Conservation (phyloP, 2,888 invertebrate genomes). For the Toxonevra muliebris region DNA sequence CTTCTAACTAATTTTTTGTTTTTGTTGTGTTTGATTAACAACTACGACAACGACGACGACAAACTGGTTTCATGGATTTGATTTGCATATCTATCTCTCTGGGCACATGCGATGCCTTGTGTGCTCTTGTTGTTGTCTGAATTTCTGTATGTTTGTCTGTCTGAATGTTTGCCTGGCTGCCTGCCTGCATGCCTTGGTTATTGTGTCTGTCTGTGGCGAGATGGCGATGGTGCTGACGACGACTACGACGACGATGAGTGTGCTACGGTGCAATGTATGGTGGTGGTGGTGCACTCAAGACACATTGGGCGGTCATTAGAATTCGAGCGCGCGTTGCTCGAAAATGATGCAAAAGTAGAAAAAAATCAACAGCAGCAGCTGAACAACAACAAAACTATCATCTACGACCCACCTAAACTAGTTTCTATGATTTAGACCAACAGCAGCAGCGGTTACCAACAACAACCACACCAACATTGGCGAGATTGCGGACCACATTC, state of each 20-base stretch:
- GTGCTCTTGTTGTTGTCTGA: conserved; percentile 19
- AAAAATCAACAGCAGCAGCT: conserved; percentile 33
- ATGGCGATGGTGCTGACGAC: conserved; percentile 29
- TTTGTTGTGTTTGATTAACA: conserved; percentile 33
- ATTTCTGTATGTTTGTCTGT: not conserved
- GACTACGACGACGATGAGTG: conserved; percentile 32
- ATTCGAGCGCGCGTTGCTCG: conserved; percentile 48
- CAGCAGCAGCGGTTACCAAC: not conserved
- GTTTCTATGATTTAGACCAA: conserved; percentile 54
- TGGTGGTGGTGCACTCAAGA: conserved; percentile 44
- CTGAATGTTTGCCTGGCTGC: not conserved
- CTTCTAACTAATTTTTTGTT: conserved; percentile 27
- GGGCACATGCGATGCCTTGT: conserved; percentile 47
- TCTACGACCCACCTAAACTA: conserved; percentile 57
- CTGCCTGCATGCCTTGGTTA: conserved; percentile 6
- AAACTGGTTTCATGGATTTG: conserved; percentile 54
- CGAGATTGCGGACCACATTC: too few species aligned
- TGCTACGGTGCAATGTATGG: conserved; percentile 3
- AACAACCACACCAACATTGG: too few species aligned
- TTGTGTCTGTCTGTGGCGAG: conserved; percentile 3
- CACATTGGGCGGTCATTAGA: conserved; percentile 64
- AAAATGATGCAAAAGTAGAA: conserved; percentile 24
- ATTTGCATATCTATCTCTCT: conserved; percentile 54
- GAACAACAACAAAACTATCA: conserved; percentile 43
- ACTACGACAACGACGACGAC: conserved; percentile 33